A percentile compares a stretch with the other conserved stretches of the same genome.
Conservation (phyloP, 1,140 invertebrate species). For the Gyrodactylus bullatarudis region DNA sequence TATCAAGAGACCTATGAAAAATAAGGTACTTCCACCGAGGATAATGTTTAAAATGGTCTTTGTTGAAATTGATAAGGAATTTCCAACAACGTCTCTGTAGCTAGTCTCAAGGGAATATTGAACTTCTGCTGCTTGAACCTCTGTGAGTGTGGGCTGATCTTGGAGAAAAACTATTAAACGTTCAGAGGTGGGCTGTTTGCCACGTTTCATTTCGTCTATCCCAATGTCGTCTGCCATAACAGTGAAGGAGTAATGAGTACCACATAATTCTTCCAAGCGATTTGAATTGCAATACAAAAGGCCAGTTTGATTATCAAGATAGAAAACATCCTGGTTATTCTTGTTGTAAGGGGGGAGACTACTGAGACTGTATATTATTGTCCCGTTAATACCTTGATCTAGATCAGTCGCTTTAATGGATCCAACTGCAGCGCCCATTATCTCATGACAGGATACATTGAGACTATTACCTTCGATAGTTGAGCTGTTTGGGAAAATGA, state of each 20-base stretch:
- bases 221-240: background rate
- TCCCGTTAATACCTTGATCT: background rate
- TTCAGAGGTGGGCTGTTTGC: background rate
- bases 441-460: conserved; percentile 5
- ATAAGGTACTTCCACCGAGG: background rate
- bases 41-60: background rate
- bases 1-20: background rate
- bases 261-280: background rate
- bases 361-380: background rate
- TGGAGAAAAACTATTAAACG: background rate
- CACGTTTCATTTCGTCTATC: background rate
- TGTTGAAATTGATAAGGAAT: background rate
- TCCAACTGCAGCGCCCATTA: background rate
- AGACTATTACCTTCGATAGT: background rate
- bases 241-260: background rate
- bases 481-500: conserved; percentile 1
- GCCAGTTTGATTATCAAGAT: background rate
- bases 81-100: background rate
- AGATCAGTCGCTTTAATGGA: background rate
- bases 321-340: background rate
- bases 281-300: background rate
- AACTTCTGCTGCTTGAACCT: background rate
- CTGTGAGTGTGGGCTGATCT: background rate
- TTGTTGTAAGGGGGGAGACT: background rate
- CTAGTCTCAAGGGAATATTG: no score